phyloP scores from a whole-genome alignment of 1,140 invertebrate species.

The Sycophila sp. region DNA sequence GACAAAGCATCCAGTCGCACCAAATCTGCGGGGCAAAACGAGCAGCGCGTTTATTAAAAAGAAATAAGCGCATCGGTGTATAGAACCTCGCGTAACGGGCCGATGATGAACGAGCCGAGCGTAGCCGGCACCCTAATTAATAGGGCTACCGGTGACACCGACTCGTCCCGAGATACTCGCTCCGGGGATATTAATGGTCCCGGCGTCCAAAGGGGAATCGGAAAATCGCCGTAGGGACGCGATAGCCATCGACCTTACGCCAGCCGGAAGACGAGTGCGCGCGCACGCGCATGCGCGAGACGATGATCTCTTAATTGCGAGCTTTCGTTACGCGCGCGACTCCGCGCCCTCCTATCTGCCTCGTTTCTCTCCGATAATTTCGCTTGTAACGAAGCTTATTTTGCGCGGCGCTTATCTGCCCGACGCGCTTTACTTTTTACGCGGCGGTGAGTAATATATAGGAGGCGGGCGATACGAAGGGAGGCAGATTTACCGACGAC shows the following conservation, averaged over 20 bases:
- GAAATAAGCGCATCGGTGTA: neutral
- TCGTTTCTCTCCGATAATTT: neutral
- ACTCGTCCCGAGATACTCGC: constrained; percentile 15
- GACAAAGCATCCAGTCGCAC: constrained; percentile 92
- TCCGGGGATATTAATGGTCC: constrained; percentile 52
- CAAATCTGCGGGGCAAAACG: constrained; percentile 71
- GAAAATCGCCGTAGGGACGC: neutral
- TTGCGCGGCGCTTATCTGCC: too few relatives aligned
- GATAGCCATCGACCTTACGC: constrained; percentile 4
- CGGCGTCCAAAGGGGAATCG: neutral
- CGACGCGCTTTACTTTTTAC: too few relatives aligned
- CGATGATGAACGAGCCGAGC: neutral
- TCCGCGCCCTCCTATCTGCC: neutral
- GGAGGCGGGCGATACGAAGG: too few relatives aligned
- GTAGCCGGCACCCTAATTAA: neutral
- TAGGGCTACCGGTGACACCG: neutral
- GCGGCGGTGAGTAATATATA: too few relatives aligned
- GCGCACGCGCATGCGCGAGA: neutral
- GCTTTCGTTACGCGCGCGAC: constrained; percentile 6
- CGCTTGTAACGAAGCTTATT: neutral
- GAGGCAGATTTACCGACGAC: too few relatives aligned
- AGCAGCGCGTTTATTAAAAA: neutral
- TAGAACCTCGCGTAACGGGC: neutral
- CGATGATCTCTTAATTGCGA: constrained; percentile 23
- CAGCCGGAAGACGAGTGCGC: neutral